phyloP scores from a whole-genome alignment of 2,888 invertebrate genomes.

The Ommatoiulus sabulosus region DNA sequence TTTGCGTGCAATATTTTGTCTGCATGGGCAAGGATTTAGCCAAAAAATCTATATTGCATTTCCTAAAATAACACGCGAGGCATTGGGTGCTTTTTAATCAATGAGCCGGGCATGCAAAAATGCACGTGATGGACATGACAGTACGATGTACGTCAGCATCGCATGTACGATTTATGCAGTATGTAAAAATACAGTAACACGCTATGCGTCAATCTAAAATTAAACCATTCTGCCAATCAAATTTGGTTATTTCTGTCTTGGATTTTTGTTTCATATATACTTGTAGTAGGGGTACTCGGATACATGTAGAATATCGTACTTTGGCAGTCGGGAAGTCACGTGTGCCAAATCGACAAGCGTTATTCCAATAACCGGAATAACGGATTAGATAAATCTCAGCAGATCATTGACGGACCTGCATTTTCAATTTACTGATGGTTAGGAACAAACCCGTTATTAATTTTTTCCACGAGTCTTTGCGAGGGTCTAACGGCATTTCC shows the following conservation, averaged over 20 bases:
- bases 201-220: slow-evolving; percentile 7
- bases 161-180: background rate
- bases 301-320: background rate
- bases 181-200: background rate
- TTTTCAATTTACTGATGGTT: no score
- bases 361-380: no score
- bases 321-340: background rate
- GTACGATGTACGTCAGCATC: background rate
- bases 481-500: no score
- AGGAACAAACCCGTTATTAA: no score
- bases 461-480: background rate
- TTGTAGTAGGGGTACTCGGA: background rate
- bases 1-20: background rate
- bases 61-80: background rate
- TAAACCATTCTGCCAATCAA: slow-evolving; percentile 1
- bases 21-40: background rate
- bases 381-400: no score
- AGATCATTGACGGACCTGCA: no score
- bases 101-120: background rate
- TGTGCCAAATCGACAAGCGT: no score
- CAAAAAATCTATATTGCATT: background rate
- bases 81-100: background rate
- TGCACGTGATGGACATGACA: background rate
- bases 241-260: background rate
- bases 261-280: background rate